Percentiles rank a stretch among this genome's conserved stretches.
phyloP scores from a whole-genome alignment of 2,113 vertebrate species.

The Heliornis fulica region DNA sequence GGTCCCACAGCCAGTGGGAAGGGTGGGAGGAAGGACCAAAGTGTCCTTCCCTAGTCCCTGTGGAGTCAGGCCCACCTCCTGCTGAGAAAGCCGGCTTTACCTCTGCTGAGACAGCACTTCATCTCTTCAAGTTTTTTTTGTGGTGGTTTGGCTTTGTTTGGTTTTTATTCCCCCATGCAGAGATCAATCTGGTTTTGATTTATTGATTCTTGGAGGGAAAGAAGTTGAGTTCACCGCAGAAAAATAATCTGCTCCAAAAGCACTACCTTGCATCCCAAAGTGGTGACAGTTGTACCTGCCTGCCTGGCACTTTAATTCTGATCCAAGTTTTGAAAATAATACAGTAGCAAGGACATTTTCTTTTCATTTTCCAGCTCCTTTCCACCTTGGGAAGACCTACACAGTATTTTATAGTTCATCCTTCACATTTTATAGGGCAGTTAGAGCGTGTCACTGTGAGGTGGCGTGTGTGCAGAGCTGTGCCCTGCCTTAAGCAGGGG shows the following conservation, averaged over 20 bases:
- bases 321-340: neutral
- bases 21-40: neutral
- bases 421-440: neutral
- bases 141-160: no score
- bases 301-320: neutral
- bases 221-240: neutral
- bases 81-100: neutral
- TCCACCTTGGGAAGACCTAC: neutral
- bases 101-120: neutral
- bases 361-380: neutral
- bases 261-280: neutral
- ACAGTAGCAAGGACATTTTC: neutral
- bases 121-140: neutral
- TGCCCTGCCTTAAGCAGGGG: neutral
- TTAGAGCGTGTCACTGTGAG: neutral
- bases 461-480: rapidly evolving
- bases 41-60: neutral
- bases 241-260: neutral
- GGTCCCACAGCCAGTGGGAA: no score
- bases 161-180: neutral
- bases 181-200: neutral
- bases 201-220: neutral
- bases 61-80: neutral
- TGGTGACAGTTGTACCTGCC: neutral
- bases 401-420: neutral